Evolutionary conservation across 2,113 vertebrate species (phyloP), one percentile per base, ranked within the genome.

Genomic region (Sterna hirundo): DNA sequence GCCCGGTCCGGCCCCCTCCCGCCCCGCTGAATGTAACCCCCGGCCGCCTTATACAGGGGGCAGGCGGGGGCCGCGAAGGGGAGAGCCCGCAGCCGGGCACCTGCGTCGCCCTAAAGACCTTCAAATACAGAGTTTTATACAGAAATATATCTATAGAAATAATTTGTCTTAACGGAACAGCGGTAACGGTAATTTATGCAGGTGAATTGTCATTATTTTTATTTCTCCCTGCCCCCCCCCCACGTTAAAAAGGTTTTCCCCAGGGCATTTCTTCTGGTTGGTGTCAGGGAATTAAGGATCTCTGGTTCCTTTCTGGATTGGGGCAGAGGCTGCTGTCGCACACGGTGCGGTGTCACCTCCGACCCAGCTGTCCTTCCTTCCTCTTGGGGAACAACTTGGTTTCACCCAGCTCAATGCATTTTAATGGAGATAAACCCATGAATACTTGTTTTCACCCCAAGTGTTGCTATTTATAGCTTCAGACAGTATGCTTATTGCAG

Each of bases 1-100:
- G 65, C 84, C 51, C 72, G 61, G n/a, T 66, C 71, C 69, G 69
- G 64, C 82, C 62, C 94, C 52, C 86, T 94, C 95, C 96, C 54
- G 86, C 86, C 93, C 88, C 32, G 64, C 90, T 88, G 96, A 97
- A 97, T 97, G 96, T 94, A 97, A 71, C 94, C 85, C 44, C 60
- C 64, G 62, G 86, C 91, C 62, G 91, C 96, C 96, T 98, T 96
- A 93, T 30, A 80, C 86, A 11, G 46, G 86, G 86, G 69, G 44
- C 62, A 29, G 76, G 72, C 44, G 55, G 52, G 61, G 72, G 75
- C 65, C 55, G 60, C 57, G 40, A 26, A 44, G 69, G 86, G 64
- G 65, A 80, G 61, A 68, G 44, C 93, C 64, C 65, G 54, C 22
- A 75, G 42, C 62, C 77, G 11, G 84, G 23, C 19, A 6, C 75